These are phyloP conservation scores for Marronus borbonicus DNA, from an alignment of 2,888 invertebrate genomes.

Conservation along the genomic window DNA sequence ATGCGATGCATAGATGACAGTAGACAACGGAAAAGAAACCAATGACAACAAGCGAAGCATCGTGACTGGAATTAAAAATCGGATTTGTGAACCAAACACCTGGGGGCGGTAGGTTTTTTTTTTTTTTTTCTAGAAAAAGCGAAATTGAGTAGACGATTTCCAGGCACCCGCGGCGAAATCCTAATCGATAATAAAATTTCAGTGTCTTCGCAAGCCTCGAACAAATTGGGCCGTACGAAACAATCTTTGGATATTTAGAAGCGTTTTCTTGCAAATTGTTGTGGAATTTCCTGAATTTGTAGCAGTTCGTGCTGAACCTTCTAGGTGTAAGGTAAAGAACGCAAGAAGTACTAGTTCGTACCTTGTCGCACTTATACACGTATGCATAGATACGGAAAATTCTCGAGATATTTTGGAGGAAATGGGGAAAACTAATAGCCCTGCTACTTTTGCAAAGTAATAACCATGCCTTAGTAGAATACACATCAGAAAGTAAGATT, in stretches of 20 bases:
- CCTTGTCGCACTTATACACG: too few species aligned
- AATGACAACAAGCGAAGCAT: not conserved
- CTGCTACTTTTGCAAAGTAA: too few species aligned
- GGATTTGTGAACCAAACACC: not conserved
- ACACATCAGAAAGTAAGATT: too few species aligned
- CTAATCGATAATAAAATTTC: conserved; percentile 26
- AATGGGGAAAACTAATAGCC: too few species aligned
- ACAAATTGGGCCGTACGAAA: conserved; percentile 11
- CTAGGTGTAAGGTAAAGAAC: too few species aligned
- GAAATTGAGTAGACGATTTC: conserved; percentile 1
- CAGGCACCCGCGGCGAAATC: conserved; percentile 9
- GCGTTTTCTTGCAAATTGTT: conserved; percentile 16
- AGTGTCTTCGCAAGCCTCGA: not conserved
- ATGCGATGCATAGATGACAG: too few species aligned
- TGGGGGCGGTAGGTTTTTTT: not conserved
- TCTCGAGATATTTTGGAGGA: too few species aligned
- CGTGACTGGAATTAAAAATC: conserved; percentile 16
- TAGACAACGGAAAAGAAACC: not conserved
- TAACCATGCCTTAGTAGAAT: too few species aligned
- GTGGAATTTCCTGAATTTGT: conserved; percentile 10
- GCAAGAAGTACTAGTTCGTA: too few species aligned
- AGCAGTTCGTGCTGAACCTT: not conserved
- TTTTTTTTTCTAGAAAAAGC: not conserved
- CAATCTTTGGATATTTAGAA: conserved; percentile 13
- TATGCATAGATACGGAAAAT: too few species aligned